phyloP scores from a whole-genome alignment of 2,113 vertebrate genomes.

The Syngnathus floridae region DNA sequence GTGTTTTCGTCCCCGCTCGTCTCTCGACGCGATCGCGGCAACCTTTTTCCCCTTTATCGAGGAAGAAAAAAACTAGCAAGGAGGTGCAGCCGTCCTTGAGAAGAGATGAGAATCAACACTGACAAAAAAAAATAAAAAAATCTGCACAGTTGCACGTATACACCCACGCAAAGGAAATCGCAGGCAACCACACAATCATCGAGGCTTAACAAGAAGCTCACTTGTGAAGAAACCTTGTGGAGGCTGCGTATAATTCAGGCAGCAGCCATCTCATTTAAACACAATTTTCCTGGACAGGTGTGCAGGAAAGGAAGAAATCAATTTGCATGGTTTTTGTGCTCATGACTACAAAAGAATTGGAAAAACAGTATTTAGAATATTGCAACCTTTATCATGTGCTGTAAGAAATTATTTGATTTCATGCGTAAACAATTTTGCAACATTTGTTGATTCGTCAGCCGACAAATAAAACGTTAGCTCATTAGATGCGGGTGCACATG shows the following conservation, averaged over 20 bases:
- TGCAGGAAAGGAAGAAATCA: slow-evolving; percentile 19
- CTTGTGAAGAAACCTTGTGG: slow-evolving; percentile 29
- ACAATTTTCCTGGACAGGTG: slow-evolving; percentile 41
- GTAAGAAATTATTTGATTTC: too few relatives aligned
- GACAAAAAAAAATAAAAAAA: slow-evolving; percentile 2
- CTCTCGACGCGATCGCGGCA: slow-evolving; percentile 13
- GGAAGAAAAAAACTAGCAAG: slow-evolving; percentile 13
- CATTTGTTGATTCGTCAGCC: neutral
- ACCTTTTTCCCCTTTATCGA: slow-evolving; percentile 21
- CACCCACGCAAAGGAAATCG: slow-evolving; percentile 7
- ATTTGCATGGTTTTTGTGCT: slow-evolving; percentile 17
- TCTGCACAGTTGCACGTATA: slow-evolving; percentile 10
- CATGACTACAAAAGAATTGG: slow-evolving; percentile 1
- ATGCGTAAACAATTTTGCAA: too few relatives aligned
- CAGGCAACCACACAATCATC: slow-evolving; percentile 9
- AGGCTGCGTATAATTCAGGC: slow-evolving; percentile 31
- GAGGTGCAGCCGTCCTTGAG: slow-evolving; percentile 39
- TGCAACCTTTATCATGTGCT: neutral
- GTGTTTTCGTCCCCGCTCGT: neutral
- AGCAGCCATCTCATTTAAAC: slow-evolving; percentile 20
- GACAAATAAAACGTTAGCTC: neutral
- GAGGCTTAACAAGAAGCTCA: slow-evolving; percentile 9
- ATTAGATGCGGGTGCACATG: neutral
- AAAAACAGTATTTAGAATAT: neutral
- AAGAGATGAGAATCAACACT: slow-evolving; percentile 15